Evolutionary conservation across 92 coral and sea anemone genomes (phyloP).

Genomic region (Porites rus): DNA sequence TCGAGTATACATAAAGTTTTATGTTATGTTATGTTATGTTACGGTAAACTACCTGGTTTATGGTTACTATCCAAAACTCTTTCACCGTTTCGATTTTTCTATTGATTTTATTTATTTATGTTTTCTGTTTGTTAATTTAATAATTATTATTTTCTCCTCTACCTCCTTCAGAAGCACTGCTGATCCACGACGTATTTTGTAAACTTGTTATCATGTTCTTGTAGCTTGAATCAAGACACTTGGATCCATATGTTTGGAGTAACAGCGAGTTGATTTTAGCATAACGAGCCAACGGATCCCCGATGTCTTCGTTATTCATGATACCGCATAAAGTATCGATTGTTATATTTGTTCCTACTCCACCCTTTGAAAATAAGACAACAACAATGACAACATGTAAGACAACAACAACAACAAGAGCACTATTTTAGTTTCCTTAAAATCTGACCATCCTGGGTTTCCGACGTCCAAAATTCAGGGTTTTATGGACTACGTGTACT

Average conservation of each 20-base stretch:
- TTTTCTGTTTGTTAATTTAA: background rate
- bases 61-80: too few relatives aligned
- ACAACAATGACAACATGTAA: background rate
- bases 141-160: constrained; percentile 31
- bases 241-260: constrained; percentile 78
- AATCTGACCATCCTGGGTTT: too few relatives aligned
- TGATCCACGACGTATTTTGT: constrained; percentile 87
- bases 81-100: too few relatives aligned
- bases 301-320: constrained; percentile 79
- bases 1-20: too few relatives aligned
- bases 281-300: constrained; percentile 79
- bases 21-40: too few relatives aligned
- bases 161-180: constrained; percentile 99
- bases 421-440: background rate
- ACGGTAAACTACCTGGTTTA: too few relatives aligned
- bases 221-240: constrained; percentile 84
- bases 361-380: constrained; percentile 73
- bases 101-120: too few relatives aligned
- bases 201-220: constrained; percentile 70
- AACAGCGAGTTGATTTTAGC: constrained; percentile 87
- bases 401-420: background rate
- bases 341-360: constrained; percentile 88
- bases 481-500: too few relatives aligned
- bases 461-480: too few relatives aligned
- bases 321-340: constrained; percentile 89